phyloP scores from a whole-genome alignment of 2,113 vertebrate species.

The Vombatus ursinus region DNA sequence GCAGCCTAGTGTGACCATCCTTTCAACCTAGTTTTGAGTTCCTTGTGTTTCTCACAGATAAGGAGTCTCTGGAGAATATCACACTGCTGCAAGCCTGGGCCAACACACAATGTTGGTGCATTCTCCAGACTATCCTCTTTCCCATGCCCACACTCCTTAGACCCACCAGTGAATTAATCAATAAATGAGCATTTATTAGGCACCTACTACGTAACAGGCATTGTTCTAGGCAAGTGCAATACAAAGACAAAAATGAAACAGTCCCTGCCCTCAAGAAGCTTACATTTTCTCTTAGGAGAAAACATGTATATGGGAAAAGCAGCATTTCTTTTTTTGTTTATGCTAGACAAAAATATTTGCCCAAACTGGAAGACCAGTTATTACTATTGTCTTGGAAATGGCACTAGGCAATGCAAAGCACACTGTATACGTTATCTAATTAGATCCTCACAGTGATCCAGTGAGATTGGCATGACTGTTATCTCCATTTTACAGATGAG shows the following conservation, averaged over 20 bases:
- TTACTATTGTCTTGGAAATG: slow-evolving; percentile 1
- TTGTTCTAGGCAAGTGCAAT: neutral
- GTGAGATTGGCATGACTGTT: neutral
- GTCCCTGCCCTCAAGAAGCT: neutral
- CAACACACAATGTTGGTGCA: neutral
- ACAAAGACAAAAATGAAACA: neutral
- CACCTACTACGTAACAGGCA: neutral
- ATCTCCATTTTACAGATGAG: neutral
- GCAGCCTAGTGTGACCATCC: neutral
- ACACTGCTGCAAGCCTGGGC: neutral
- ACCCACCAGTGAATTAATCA: neutral
- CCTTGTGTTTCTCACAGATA: neutral
- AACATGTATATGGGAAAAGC: neutral
- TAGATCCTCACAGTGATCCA: neutral
- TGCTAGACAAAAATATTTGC: neutral
- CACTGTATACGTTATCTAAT: neutral
- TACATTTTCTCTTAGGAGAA: neutral
- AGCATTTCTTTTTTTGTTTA: neutral
- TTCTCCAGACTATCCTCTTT: neutral
- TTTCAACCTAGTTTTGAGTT: neutral
- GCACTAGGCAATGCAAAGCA: slow-evolving; percentile 26
- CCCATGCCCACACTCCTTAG: neutral
- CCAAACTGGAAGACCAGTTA: neutral
- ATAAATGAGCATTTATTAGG: neutral
- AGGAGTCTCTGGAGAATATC: neutral